Evolutionary conservation across 2,888 invertebrate species (phyloP).

Genomic region (Drosophila eohydei): DNA sequence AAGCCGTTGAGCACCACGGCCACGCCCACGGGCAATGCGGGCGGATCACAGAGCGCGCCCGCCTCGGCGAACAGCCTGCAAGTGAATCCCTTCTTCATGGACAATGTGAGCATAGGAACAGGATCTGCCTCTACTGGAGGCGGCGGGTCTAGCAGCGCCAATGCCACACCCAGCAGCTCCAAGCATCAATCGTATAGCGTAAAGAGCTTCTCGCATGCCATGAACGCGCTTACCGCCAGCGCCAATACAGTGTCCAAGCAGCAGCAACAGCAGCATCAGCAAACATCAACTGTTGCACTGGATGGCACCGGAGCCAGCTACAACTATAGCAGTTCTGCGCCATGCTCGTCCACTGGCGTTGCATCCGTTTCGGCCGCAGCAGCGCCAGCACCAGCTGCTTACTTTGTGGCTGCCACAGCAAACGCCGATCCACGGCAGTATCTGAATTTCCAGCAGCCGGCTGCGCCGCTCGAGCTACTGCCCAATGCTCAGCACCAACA

Average conservation of each 20-base stretch:
- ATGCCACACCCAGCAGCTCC: constrained; percentile 80
- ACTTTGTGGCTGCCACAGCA: constrained; percentile 57
- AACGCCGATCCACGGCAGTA: constrained; percentile 74
- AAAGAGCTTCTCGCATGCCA: constrained; percentile 83
- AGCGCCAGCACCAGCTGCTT: constrained; percentile 47
- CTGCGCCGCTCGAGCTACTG: constrained; percentile 67
- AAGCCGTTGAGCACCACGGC: constrained; percentile 84
- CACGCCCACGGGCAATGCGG: constrained; percentile 65
- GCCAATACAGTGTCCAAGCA: constrained; percentile 63
- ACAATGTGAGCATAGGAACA: constrained; percentile 51
- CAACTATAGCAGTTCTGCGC: constrained; percentile 78
- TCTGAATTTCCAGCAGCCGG: constrained; percentile 75
- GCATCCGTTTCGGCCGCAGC: constrained; percentile 25
- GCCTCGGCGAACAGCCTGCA: constrained; percentile 82
- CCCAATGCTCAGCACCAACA: constrained; percentile 22
- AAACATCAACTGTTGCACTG: constrained; percentile 27
- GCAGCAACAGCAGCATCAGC: constrained; percentile 44
- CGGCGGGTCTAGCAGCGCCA: constrained; percentile 68
- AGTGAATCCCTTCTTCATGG: constrained; percentile 83
- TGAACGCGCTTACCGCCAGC: constrained; percentile 80
- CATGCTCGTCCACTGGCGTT: constrained; percentile 56
- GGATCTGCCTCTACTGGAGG: constrained; percentile 25
- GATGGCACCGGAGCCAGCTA: constrained; percentile 48
- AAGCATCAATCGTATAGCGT: constrained; percentile 82
- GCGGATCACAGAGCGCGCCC: constrained; percentile 82